These are phyloP conservation scores for Melanotus villosus DNA, from an alignment of 2,888 invertebrate genomes.

Conservation along the genomic window DNA sequence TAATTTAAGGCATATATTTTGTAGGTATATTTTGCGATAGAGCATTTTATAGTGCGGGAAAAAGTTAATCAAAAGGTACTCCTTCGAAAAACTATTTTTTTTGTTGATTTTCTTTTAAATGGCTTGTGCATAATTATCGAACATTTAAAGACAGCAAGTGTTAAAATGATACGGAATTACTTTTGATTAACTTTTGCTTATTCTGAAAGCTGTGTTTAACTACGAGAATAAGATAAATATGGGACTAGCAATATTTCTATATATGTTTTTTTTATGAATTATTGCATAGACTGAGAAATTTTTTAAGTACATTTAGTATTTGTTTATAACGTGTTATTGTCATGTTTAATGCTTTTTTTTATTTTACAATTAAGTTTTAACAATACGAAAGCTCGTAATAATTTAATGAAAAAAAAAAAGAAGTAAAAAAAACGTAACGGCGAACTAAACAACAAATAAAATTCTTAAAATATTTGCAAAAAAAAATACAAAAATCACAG, in stretches of 20 bases:
- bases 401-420: slow-evolving; percentile 7
- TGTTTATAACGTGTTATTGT: slow-evolving; percentile 46
- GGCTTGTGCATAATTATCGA: not conserved
- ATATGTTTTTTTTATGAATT: slow-evolving; percentile 43
- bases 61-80: slow-evolving; percentile 34
- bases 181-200: slow-evolving; percentile 35
- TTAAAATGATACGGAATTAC: slow-evolving; percentile 11
- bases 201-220: slow-evolving; percentile 48
- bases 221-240: slow-evolving; percentile 47
- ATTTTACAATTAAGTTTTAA: slow-evolving; percentile 37
- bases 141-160: slow-evolving; percentile 9
- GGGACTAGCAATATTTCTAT: slow-evolving; percentile 43
- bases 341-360: slow-evolving; percentile 44
- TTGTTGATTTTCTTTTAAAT: not conserved
- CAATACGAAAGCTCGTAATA: slow-evolving; percentile 25
- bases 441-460: slow-evolving; percentile 33
- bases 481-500: slow-evolving; percentile 38
- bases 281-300: slow-evolving; percentile 46
- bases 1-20: slow-evolving; percentile 50
- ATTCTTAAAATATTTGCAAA: slow-evolving; percentile 28
- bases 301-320: slow-evolving; percentile 44
- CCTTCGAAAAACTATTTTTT: not conserved
- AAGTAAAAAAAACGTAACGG: slow-evolving; percentile 9
- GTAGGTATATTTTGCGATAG: slow-evolving; percentile 49
- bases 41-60: slow-evolving; percentile 44